Percentiles rank a stretch among this genome's conserved stretches.
Conservation (phyloP, 2,797 vertebrate genomes). For the Rhinoraja longicauda region DNA sequence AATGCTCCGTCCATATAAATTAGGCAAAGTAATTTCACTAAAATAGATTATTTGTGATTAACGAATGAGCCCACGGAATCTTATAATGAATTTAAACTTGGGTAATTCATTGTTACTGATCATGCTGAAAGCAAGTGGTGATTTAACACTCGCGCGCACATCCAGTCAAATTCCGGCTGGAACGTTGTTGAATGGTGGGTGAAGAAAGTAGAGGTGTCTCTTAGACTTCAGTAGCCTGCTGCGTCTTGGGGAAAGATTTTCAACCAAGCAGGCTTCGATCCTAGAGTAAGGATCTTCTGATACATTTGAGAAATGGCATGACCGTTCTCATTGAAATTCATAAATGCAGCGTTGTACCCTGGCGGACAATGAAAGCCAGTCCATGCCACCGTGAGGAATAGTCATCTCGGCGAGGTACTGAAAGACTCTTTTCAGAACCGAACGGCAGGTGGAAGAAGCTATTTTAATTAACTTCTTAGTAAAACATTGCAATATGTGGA, state of each 20-base stretch:
- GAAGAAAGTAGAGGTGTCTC: not conserved
- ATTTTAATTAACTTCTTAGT: not conserved
- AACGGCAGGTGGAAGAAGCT: not conserved
- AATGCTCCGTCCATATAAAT: not conserved
- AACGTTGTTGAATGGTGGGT: not conserved
- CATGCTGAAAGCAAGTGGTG: not conserved
- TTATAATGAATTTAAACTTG: not conserved
- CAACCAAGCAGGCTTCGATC: not conserved
- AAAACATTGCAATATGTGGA: not conserved
- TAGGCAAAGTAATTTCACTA: not conserved
- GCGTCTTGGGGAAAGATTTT: not conserved
- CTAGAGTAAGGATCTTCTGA: too few relatives aligned
- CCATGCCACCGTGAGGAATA: not conserved
- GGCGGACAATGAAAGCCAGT: not conserved
- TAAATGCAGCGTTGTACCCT: not conserved
- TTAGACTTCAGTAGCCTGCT: not conserved
- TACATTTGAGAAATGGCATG: not conserved
- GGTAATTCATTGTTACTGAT: not conserved
- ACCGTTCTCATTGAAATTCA: not conserved
- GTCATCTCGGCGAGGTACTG: too few relatives aligned
- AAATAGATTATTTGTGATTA: not conserved
- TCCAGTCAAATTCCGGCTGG: not conserved
- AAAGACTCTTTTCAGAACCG: too few relatives aligned
- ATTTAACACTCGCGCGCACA: not conserved
- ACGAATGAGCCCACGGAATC: not conserved